Evolutionary conservation across 2,797 vertebrate species (phyloP), one percentile per base, ranked within the genome.

Genomic region (Aldrovandia affinis): DNA sequence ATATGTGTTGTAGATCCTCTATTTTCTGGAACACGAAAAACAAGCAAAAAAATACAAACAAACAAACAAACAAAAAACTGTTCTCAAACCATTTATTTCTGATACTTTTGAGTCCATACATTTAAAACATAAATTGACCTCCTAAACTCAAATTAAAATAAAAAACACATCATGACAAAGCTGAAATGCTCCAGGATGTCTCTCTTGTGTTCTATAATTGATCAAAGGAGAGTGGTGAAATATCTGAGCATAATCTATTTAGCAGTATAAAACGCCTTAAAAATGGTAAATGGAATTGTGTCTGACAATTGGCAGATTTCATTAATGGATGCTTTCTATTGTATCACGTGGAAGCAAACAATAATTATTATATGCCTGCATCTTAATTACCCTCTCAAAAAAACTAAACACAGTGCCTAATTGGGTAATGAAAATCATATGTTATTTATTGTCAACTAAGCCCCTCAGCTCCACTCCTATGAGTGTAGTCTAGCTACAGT

Each of bases 351-450:
- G 61, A 52, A 55, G 52, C 42, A 84, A 55, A 59, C 28, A 44
- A 33, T 61, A 80, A 68, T 44, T 30, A 68, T 80, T 54, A 22
- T 77, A 3, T 68, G 30, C 36, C 33, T 39, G n/a, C 22, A 25
- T 79, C 68, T 81, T 81, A 84, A 84, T 59, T 65, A 73, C 61
- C 39, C 78, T 47, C 81, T 84, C 65, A 84, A 25, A 81, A 81
- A 68, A n/a, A 52, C 33, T 52, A 65, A 80, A 81, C 28, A 50
- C 12, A 42, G 5, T n/a, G 70, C 83, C 77, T 78, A 65, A 68
- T 61, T 54, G 30, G 28, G 33, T 65, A 80, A 84, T 80, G 36
- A 84, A 84, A 81, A 57, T n/a, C 78, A 81, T 78, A 81, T 77
- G 30, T 78, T 82, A 85, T 85, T 77, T 82, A 85, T 75, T 77